phyloP scores from a whole-genome alignment of 2,888 invertebrate species.

The Melanotus villosus region DNA sequence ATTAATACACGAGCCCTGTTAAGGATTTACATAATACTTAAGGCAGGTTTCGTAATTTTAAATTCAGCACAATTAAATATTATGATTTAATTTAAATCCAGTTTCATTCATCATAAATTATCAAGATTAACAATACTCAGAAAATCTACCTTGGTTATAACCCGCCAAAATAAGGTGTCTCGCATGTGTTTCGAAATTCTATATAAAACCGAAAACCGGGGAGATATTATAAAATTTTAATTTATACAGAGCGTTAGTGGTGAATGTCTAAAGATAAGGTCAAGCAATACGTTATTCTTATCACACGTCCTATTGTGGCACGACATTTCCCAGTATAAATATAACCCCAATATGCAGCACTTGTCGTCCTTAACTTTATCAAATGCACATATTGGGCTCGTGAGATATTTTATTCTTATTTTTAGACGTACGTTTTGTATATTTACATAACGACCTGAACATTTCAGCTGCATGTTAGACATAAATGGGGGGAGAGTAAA shows the following conservation, averaged over 20 bases:
- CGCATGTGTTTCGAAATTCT: background rate
- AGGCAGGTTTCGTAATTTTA: background rate
- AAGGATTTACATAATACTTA: background rate
- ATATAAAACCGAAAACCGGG: conserved; percentile 14
- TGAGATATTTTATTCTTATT: conserved; percentile 23
- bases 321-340: conserved; percentile 33
- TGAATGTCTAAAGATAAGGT: conserved; percentile 47
- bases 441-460: conserved; percentile 11
- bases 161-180: conserved; percentile 4
- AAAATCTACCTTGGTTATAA: background rate
- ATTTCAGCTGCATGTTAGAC: background rate
- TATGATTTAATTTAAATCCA: background rate
- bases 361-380: conserved; percentile 25
- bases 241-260: conserved; percentile 31
- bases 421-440: conserved; percentile 8
- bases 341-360: conserved; percentile 23
- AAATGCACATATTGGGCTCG: conserved; percentile 26
- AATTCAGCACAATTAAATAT: background rate
- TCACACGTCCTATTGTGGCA: conserved; percentile 46
- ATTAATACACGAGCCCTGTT: too few relatives aligned
- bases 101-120: background rate
- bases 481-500: background rate
- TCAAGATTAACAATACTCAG: conserved; percentile 9
- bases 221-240: conserved; percentile 37
- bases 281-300: conserved; percentile 48